phyloP scores from a whole-genome alignment of 2,113 vertebrate species.

The Eretmochelys imbricata region DNA sequence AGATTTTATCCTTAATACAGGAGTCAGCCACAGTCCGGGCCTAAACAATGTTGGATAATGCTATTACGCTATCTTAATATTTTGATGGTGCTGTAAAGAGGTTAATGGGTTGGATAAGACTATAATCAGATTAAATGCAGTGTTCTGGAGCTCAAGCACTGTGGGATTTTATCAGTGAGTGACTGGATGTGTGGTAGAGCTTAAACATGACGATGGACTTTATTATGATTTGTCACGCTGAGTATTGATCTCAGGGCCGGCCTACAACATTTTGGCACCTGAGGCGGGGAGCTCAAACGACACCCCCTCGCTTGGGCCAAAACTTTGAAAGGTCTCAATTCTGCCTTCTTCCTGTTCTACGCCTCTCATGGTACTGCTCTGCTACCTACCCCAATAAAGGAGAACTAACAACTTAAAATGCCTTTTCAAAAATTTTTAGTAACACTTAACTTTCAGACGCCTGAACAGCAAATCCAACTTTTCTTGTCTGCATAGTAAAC shows the following conservation, averaged over 20 bases:
- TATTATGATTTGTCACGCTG: not conserved
- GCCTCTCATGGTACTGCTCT: too few species aligned
- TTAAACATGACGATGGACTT: not conserved
- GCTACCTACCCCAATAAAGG: too few species aligned
- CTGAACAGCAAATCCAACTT: too few species aligned
- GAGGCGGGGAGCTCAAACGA: too few species aligned
- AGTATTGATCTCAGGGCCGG: not conserved
- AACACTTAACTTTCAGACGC: too few species aligned
- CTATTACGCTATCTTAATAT: not conserved
- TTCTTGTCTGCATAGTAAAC: too few species aligned
- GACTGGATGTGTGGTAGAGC: accelerated
- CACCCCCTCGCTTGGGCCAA: too few species aligned
- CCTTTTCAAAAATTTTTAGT: too few species aligned
- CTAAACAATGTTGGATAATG: not conserved
- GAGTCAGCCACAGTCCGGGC: not conserved
- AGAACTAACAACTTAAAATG: too few species aligned
- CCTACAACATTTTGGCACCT: too few species aligned
- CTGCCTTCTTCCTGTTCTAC: too few species aligned
- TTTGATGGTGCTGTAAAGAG: not conserved
- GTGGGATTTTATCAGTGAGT: not conserved
- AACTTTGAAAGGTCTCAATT: too few species aligned
- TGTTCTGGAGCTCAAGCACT: not conserved
- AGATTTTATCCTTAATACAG: not conserved
- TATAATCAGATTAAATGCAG: accelerated
- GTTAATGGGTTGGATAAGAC: not conserved